These are phyloP conservation scores for Spisula subtruncata DNA, from an alignment of 2,888 invertebrate species.

Conservation along the genomic window DNA sequence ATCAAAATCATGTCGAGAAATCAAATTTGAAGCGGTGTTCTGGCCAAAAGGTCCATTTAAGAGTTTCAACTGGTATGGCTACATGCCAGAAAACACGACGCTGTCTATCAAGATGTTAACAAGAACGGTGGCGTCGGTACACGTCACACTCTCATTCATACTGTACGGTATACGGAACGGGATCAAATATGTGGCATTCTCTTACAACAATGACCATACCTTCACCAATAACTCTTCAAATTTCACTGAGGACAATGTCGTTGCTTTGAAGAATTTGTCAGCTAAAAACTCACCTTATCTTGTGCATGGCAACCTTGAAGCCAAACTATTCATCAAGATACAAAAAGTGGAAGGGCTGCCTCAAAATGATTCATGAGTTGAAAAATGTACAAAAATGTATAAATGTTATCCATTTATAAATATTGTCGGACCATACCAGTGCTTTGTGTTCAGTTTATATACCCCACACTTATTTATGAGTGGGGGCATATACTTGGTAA, in stretches of 20 bases:
- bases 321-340: conserved; percentile 81
- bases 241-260: conserved; percentile 77
- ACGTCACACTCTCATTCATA: conserved; percentile 77
- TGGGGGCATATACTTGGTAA: too few relatives aligned
- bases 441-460: conserved; percentile 2
- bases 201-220: conserved; percentile 70
- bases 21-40: conserved; percentile 76
- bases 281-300: conserved; percentile 80
- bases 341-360: conserved; percentile 71
- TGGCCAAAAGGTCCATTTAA: conserved; percentile 82
- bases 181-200: conserved; percentile 81
- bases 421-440: neutral
- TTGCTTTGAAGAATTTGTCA: conserved; percentile 75
- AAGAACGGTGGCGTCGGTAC: conserved; percentile 58
- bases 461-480: too few relatives aligned
- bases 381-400: neutral
- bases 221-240: conserved; percentile 73
- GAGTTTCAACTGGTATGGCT: conserved; percentile 81
- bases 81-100: conserved; percentile 78
- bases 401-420: neutral
- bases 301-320: conserved; percentile 80
- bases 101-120: conserved; percentile 74
- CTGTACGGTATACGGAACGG: conserved; percentile 81
- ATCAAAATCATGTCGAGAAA: conserved; percentile 50
- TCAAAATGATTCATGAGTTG: neutral